A percentile compares a stretch with the other conserved stretches of the same genome.
Conservation (phyloP, 2,797 vertebrate genomes). For the Anolis apletophallus region DNA sequence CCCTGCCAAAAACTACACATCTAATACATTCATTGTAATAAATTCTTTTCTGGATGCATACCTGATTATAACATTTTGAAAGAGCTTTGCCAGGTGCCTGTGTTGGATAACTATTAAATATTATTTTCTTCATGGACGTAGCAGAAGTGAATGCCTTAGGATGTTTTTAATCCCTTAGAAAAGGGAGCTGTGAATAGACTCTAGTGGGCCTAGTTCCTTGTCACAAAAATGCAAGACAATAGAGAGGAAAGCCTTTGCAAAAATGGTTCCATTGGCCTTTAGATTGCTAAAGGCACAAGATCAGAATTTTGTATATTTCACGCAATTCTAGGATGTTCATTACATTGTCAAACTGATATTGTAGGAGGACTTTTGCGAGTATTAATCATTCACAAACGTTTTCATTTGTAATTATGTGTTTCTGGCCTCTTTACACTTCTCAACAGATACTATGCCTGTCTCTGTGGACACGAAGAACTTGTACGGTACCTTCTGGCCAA, state of each 20-base stretch:
- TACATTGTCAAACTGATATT: background rate
- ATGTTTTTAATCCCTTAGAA: background rate
- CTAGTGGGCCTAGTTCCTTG: background rate
- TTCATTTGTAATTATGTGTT: constrained; percentile 19
- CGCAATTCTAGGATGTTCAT: background rate
- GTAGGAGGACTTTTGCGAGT: background rate
- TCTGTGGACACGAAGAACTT: constrained; percentile 95
- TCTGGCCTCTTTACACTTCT: constrained; percentile 28
- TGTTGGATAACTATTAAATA: background rate
- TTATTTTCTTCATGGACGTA: background rate
- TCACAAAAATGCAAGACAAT: background rate
- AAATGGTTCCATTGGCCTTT: background rate
- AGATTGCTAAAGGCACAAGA: background rate
- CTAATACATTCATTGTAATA: too few relatives aligned
- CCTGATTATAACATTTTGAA: background rate
- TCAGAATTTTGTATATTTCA: background rate
- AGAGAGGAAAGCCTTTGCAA: background rate
- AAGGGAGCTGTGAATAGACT: background rate
- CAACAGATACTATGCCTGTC: constrained; percentile 94
- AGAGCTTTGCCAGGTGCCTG: background rate
- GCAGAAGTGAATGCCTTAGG: background rate
- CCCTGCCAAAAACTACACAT: too few relatives aligned
- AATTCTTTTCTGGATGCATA: too few relatives aligned
- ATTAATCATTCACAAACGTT: background rate
- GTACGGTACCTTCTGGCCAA: constrained; percentile 94